Conservation (phyloP, 2,797 vertebrate species). For the Microchirus variegatus region DNA sequence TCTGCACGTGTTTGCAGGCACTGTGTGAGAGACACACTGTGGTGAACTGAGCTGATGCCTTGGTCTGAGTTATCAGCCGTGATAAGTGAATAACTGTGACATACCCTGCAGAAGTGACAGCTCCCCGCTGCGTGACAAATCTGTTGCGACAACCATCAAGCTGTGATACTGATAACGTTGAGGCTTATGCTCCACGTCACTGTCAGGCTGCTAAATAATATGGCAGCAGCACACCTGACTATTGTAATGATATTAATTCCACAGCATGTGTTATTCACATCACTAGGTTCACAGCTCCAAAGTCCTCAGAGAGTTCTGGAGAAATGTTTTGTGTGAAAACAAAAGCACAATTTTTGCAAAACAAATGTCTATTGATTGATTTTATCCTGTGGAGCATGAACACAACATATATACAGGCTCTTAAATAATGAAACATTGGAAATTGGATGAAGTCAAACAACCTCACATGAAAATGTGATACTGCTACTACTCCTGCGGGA, state of each 20-base stretch:
- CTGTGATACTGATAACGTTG: slow-evolving; percentile 50
- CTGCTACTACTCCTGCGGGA: too few species aligned
- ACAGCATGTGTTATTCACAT: not conserved
- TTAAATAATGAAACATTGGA: too few species aligned
- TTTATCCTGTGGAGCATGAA: too few species aligned
- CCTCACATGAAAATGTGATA: too few species aligned
- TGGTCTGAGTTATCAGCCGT: slow-evolving; percentile 65
- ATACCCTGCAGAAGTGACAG: slow-evolving; percentile 54
- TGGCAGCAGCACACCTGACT: slow-evolving; percentile 42
- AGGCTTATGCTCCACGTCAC: slow-evolving; percentile 65
- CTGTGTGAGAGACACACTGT: slow-evolving; percentile 2
- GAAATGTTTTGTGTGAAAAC: too few species aligned
- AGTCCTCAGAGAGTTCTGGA: not conserved
- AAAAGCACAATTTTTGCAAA: too few species aligned
- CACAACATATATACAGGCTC: too few species aligned
- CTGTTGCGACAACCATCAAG: slow-evolving; percentile 55
- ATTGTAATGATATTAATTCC: slow-evolving; percentile 11
- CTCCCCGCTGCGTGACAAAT: slow-evolving; percentile 59
- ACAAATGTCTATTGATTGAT: too few species aligned
- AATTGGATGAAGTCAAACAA: too few species aligned
- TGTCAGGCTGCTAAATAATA: slow-evolving; percentile 36
- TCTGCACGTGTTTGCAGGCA: slow-evolving; percentile 18
- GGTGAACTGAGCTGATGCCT: slow-evolving; percentile 37
- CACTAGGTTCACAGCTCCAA: too few species aligned
- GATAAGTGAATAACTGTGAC: slow-evolving; percentile 61